Evolutionary conservation across 2,797 vertebrate genomes (phyloP), one percentile per base, ranked within the genome.

Genomic region (Lindbergichthys nudifrons): DNA sequence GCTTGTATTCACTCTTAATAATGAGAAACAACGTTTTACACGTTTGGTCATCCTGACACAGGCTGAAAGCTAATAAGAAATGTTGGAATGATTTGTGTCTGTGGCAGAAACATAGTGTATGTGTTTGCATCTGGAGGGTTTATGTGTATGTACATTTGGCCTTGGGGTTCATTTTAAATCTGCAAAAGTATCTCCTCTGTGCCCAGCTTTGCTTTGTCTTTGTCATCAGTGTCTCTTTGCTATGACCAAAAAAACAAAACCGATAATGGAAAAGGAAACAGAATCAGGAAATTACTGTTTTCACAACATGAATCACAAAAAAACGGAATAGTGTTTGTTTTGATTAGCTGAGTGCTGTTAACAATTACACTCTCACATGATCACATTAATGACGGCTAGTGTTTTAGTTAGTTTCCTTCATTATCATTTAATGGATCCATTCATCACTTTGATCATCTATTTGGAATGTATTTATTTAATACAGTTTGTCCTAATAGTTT

Each of bases 221-320:
- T 79, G 65, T 70, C 75, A 75, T 53, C 50, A 32, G 47, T 65
- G 42, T 23, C 21, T 63, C 30, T 77, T 68, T 66, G 21, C 52
- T 21, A 18, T 47, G 23, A 62, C 39, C 60, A 54, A 67, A 84
- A 58, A 48, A 47, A 3, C 2, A 64, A 70, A 77, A 66, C 82
- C 77, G 69, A 78, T 82, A 75, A 80, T 68, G 57, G 75, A 72
- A 87, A 92, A 83, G 85, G 72, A 93, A 94, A 93, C 88, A 83
- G 92, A 92, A 89, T 87, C 86, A 91, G 92, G 92, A 95, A 94
- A 93, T 90, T 88, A 77, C 81, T 93, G 88, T 89, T 95, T 93
- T 92, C 79, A 71, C 81, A 92, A 82, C 81, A 79, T 78, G 86
- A 83, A 81, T 88, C 84, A 73, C 53, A 78, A 65, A 70, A 90